Percentiles rank a stretch among this genome's conserved stretches.
These are phyloP conservation scores for Drosophila nr. fundita DNA, from an alignment of 2,888 invertebrate species.

Conservation along the genomic window DNA sequence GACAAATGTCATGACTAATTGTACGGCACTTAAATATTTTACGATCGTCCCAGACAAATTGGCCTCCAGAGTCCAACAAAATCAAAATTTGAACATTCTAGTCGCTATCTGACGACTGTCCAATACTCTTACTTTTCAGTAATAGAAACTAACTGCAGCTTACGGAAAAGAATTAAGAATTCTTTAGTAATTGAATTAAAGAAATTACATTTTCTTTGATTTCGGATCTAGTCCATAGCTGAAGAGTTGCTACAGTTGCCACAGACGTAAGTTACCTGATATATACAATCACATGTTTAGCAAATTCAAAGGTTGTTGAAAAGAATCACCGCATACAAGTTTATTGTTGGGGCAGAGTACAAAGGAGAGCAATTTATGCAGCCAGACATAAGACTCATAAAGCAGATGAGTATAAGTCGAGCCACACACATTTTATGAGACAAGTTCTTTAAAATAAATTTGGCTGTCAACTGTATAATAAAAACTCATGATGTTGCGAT, in stretches of 20 bases:
- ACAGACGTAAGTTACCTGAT: neutral
- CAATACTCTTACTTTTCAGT: neutral
- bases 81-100: conserved; percentile 4
- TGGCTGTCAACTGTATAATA: conserved; percentile 28
- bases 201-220: neutral
- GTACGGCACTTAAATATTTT: conserved; percentile 68
- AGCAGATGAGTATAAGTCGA: conserved; percentile 16
- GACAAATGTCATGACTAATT: conserved; percentile 74
- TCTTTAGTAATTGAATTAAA: neutral
- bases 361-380: conserved; percentile 22
- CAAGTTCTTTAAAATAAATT: conserved; percentile 27
- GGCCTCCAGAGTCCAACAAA: conserved; percentile 24
- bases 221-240: neutral
- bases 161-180: no score
- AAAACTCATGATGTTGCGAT: conserved; percentile 14
- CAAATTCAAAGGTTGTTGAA: neutral
- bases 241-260: neutral
- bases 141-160: neutral
- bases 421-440: conserved; percentile 38
- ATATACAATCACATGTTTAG: neutral
- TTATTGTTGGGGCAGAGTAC: neutral
- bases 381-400: conserved; percentile 32
- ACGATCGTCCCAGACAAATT: conserved; percentile 46
- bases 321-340: neutral
- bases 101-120: neutral